Base-by-base conservation (phyloP, 2,888 invertebrate genomes). In the Tridacna crocea region DNA sequence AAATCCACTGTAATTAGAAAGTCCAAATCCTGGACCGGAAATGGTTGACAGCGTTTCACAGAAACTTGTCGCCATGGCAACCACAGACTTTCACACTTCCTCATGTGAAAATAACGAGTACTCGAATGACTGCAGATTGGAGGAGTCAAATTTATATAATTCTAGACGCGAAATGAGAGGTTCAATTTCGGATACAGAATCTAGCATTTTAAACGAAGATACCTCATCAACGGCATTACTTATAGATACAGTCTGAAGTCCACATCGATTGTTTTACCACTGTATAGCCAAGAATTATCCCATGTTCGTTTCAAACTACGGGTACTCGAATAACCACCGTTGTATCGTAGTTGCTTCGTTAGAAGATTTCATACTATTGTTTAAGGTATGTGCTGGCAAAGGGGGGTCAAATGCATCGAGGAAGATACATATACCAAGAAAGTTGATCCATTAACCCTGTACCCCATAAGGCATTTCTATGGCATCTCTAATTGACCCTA, bases 1-100 rank as follows among this genome's bases (percentile, higher is more conserved):
- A 60, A 92, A 92, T 75, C 92, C 91, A 0, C 77, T 91, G 51
- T 92, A 91, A 61, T 22, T 36, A 8, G 72, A 72, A 3, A 77
- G 77, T 22, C 77, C 47, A 24, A 36, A 11, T 27, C 22, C 70
- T n/a, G 22, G 47, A 12, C 8, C 48, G 24, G 51, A 47, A 15
- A 27, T 48, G 26, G 51, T 26, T n/a, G 13, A 48, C 13, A 70
- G 70, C 26, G 51, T 70, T 51, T 19, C 22, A 24, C 47, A 19
- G 19, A 51, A 70, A 48, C 46, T 24, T 13, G 48, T 70, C 26
- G 3, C n/a, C 70, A 70, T 47, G 51, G n/a, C 51, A 51, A 51
- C 51, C 46, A 66, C 58, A 46, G 60, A 61, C 22, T 12, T 47
- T 47, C 47, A 73, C 36, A n/a, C 36, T 12, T 63, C 46, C 22